A percentile compares a stretch with the other conserved stretches of the same genome.
These are phyloP conservation scores for Spodoptera frugiperda DNA, from an alignment of 1,140 invertebrate genomes.

Conservation along the genomic window DNA sequence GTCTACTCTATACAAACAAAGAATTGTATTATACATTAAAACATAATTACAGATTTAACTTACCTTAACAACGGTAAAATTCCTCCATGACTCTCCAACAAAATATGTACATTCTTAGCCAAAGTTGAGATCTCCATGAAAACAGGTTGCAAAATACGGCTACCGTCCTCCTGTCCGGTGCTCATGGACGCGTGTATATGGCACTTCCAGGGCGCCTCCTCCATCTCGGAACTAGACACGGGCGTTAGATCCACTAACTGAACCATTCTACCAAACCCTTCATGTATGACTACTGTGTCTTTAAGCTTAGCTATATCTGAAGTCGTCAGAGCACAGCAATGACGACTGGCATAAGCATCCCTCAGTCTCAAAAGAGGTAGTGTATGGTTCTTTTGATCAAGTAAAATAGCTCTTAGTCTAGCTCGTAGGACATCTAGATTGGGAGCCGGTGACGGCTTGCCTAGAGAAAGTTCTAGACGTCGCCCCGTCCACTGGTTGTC, in stretches of 20 bases:
- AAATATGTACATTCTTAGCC: conserved; percentile 88
- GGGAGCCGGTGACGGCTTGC: conserved; percentile 88
- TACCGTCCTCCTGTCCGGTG: conserved; percentile 87
- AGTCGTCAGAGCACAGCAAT: conserved; percentile 91
- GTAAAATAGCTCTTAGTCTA: conserved; percentile 78
- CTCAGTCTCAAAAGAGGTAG: conserved; percentile 93
- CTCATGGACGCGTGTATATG: conserved; percentile 86
- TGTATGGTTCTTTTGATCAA: conserved; percentile 90
- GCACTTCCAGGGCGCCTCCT: conserved; percentile 86
- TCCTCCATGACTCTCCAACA: conserved; percentile 86
- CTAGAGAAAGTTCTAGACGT: conserved; percentile 91
- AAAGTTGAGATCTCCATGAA: conserved; percentile 89
- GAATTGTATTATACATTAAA: too few relatives aligned
- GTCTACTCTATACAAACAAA: too few relatives aligned
- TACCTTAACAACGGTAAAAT: conserved; percentile 78
- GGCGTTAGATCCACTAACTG: conserved; percentile 83
- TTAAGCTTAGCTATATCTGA: conserved; percentile 92
- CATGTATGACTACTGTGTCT: conserved; percentile 87
- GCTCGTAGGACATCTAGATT: conserved; percentile 88
- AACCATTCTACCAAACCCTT: conserved; percentile 89
- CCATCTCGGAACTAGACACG: conserved; percentile 68
- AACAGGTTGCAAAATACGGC: conserved; percentile 90
- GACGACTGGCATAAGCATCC: conserved; percentile 93
- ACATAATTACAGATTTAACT: not conserved
- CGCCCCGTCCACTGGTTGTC: conserved; percentile 89